Evolutionary conservation across 2,888 invertebrate genomes (phyloP).

Genomic region (Bellardia pandia): DNA sequence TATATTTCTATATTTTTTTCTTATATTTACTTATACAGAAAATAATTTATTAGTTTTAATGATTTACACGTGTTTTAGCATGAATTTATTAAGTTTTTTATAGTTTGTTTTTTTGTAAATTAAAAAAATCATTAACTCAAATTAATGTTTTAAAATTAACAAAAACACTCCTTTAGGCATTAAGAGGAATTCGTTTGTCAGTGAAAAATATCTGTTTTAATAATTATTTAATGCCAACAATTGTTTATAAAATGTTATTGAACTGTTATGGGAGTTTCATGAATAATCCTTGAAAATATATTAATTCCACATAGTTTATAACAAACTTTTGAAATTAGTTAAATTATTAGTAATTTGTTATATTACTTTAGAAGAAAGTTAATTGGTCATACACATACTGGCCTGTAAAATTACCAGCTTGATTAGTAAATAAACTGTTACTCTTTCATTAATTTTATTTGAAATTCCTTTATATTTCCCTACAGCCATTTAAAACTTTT

Average conservation of each 20-base stretch:
- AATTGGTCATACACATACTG: too few species aligned
- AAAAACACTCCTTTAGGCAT: background rate
- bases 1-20: background rate
- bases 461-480: too few species aligned
- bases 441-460: background rate
- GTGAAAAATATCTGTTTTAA: background rate
- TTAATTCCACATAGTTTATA: too few species aligned
- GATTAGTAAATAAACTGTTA: background rate
- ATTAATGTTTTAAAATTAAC: background rate
- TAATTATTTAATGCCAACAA: background rate
- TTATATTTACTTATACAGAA: background rate
- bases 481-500: background rate
- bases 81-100: conserved; percentile 12
- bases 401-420: too few species aligned
- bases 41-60: conserved; percentile 34
- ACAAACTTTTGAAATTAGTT: too few species aligned
- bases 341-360: too few species aligned
- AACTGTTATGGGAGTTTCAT: too few species aligned
- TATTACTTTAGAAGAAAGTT: too few species aligned
- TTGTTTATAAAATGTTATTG: too few species aligned
- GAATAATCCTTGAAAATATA: too few species aligned
- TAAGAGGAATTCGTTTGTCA: background rate
- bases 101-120: background rate
- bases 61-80: conserved; percentile 59
- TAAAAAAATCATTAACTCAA: background rate